Evolutionary conservation across 2,888 invertebrate genomes (phyloP).

Genomic region (Apeira syringaria): DNA sequence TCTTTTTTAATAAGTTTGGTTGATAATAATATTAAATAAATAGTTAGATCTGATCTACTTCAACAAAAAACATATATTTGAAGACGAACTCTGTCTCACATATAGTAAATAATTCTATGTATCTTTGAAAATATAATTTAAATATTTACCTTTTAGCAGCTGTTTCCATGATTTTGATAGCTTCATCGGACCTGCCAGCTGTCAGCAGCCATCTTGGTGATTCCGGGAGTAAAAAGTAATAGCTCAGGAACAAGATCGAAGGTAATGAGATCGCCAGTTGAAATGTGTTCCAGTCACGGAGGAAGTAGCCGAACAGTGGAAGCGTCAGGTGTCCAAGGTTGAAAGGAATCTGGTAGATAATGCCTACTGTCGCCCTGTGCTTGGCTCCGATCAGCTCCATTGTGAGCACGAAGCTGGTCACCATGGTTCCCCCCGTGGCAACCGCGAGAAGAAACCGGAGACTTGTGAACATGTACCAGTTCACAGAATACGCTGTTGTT

Average conservation of each 20-base stretch:
- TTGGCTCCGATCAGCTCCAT: slow-evolving; percentile 87
- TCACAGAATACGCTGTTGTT: slow-evolving; percentile 87
- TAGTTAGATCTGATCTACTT: too few relatives aligned
- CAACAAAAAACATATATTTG: too few relatives aligned
- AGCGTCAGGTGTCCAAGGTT: slow-evolving; percentile 87
- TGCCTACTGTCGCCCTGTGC: slow-evolving; percentile 87
- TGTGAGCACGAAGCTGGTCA: slow-evolving; percentile 88
- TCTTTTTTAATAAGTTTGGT: too few relatives aligned
- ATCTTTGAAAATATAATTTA: too few relatives aligned
- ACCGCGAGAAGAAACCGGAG: slow-evolving; percentile 88
- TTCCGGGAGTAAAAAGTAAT: slow-evolving; percentile 90
- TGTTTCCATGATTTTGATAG: slow-evolving; percentile 85
- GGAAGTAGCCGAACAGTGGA: slow-evolving; percentile 85
- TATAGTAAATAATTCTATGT: too few relatives aligned
- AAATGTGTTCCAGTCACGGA: slow-evolving; percentile 87
- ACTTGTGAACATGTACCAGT: slow-evolving; percentile 86
- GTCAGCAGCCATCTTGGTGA: slow-evolving; percentile 92
- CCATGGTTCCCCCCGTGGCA: slow-evolving; percentile 93
- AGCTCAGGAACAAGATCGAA: slow-evolving; percentile 85
- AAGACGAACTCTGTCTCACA: too few relatives aligned
- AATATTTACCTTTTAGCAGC: slow-evolving; percentile 81
- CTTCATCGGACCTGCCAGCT: slow-evolving; percentile 86
- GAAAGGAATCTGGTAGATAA: slow-evolving; percentile 87
- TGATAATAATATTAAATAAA: too few relatives aligned
- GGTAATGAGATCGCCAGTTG: slow-evolving; percentile 87